Evolutionary conservation across 2,888 invertebrate species (phyloP).

Genomic region (Choristoneura rosaceana): DNA sequence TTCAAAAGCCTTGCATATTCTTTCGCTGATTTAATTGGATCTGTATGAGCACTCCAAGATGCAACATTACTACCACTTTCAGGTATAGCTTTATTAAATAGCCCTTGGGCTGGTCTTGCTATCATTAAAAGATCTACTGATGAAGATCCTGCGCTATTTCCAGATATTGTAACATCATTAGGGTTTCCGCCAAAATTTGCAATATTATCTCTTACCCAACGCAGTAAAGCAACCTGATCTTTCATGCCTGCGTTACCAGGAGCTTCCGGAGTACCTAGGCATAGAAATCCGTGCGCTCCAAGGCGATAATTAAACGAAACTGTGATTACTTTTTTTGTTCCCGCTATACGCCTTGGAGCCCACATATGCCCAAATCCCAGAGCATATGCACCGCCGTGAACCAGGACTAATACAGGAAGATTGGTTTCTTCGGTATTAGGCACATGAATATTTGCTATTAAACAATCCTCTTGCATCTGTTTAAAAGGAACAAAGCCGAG

Average conservation of each 20-base stretch:
- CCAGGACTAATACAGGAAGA: conserved; percentile 18
- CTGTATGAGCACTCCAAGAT: conserved; percentile 24
- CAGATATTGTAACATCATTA: conserved; percentile 23
- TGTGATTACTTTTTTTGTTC: conserved; percentile 17
- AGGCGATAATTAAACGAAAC: conserved; percentile 41
- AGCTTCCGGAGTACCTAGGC: conserved; percentile 39
- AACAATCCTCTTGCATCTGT: conserved; percentile 15
- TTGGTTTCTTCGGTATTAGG: conserved; percentile 10
- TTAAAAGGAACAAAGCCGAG: neutral
- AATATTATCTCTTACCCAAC: conserved; percentile 29
- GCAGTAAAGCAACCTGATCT: conserved; percentile 22
- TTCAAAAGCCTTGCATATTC: conserved; percentile 6
- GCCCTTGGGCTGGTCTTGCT: conserved; percentile 7
- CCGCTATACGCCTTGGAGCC: conserved; percentile 13
- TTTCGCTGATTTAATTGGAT: conserved; percentile 15
- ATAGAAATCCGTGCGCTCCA: conserved; percentile 40
- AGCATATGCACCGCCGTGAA: conserved; percentile 18
- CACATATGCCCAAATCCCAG: neutral
- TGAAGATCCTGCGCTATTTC: conserved; percentile 22
- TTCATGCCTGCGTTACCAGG: conserved; percentile 41
- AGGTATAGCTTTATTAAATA: conserved; percentile 21
- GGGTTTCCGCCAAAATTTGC: conserved; percentile 27
- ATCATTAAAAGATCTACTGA: conserved; percentile 19
- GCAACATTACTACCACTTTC: conserved; percentile 20
- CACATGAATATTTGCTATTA: conserved; percentile 17